Base-by-base conservation (phyloP, 1,140 invertebrate species). In the Idris sp. region DNA sequence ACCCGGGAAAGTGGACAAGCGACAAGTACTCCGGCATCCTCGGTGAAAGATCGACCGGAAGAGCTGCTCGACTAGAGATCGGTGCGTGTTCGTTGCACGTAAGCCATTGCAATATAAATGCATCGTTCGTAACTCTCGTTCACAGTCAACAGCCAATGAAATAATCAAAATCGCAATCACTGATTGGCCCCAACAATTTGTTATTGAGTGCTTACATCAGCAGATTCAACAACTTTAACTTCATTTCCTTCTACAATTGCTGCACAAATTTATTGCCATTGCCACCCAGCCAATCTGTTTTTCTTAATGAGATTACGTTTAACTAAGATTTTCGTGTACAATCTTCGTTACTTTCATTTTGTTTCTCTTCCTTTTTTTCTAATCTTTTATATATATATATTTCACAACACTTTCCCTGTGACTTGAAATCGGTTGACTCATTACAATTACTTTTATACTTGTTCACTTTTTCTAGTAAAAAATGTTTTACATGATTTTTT, bases 1-100 rank as follows among this genome's bases (percentile, higher is more conserved):
- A 56, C 51, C 51, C 74, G 77, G 81, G 77, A 81, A 81, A 82
- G 79, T 81, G 69, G 73, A 78, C 75, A 74, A 67, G 80, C 76
- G 80, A 82, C 81, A 82, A 81, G 80, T 82, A 80, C 72, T 38
- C n/a, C 48, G 61, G 61, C 36, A 65, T 73, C 53, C 59, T 65
- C 59, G 46, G 51, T 59, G 69, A 59, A 43, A 65, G 43, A 73
- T 73, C 69, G 53, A 51, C 69, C 59, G 69, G 69, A 73, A 73
- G 71, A 74, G 31, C 56, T 41, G 36, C 22, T 19, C 53, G 43
- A 40, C 48, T 33, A 43, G 10, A 13, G 61, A 41, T 56, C 31
- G 43, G 44, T 38, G 59, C 61, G 69, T 59, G 68, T 64, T 58
- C 33, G 36, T 46, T 28, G 16, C 59, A 62, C 41, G 51, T 64